Evolutionary conservation across 2,113 vertebrate genomes (phyloP).

Genomic region (Istiophorus platypterus): DNA sequence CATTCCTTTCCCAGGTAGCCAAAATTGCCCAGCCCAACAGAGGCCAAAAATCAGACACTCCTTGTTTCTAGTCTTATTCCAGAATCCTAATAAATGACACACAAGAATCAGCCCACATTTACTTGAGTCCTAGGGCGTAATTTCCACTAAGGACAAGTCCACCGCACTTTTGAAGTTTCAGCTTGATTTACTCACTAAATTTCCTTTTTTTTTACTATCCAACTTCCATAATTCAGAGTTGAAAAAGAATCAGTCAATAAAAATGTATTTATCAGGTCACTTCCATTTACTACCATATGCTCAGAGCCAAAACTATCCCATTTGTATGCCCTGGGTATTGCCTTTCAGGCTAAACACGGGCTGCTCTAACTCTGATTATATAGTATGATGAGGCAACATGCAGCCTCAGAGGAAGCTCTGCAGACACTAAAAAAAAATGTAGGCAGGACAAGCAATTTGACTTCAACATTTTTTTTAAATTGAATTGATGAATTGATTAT

Average conservation of each 20-base stretch:
- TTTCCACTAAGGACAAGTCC: neutral
- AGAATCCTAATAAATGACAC: neutral
- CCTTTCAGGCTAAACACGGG: neutral
- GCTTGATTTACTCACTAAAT: neutral
- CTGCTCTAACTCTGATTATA: neutral
- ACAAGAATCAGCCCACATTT: neutral
- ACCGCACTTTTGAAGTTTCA: neutral
- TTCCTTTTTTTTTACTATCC: neutral
- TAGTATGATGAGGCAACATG: too few relatives aligned
- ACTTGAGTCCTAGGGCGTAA: neutral
- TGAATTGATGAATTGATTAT: neutral
- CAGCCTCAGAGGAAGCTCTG: neutral
- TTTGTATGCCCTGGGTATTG: neutral
- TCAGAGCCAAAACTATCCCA: neutral
- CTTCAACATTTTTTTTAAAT: neutral
- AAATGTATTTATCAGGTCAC: neutral
- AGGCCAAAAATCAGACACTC: conserved; percentile 1
- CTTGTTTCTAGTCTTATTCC: conserved; percentile 9
- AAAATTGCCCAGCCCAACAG: neutral
- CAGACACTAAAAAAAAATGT: too few relatives aligned
- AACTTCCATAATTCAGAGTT: neutral
- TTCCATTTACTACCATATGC: neutral
- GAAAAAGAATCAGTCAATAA: neutral
- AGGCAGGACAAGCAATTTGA: neutral
- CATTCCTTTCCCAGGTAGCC: neutral